These are phyloP conservation scores for Arctocebus calabarensis DNA, from an alignment of 2,797 vertebrate genomes.

Conservation along the genomic window DNA sequence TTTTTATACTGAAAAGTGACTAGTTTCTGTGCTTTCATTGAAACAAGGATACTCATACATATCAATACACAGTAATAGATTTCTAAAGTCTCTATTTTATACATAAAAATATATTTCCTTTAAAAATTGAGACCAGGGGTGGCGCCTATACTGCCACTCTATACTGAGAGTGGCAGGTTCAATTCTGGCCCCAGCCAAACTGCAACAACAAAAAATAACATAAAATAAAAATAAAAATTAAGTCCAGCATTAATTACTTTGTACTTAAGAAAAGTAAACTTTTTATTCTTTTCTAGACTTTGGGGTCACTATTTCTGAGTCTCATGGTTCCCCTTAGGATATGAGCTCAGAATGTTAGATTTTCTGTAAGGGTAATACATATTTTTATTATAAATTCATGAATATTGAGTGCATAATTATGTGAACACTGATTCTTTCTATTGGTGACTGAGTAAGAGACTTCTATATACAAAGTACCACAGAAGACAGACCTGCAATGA, in stretches of 20 bases:
- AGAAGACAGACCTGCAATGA: neutral
- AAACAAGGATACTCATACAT: neutral
- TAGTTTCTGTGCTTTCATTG: conserved; percentile 49
- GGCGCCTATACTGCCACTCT: no score
- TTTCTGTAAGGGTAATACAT: neutral
- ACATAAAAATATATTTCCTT: conserved; percentile 53
- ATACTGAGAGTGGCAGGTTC: no score
- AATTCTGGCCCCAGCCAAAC: no score
- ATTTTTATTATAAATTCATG: neutral
- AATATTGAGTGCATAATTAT: conserved; percentile 6
- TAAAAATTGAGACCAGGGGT: conserved; percentile 24
- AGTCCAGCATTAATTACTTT: neutral
- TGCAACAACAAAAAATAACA: no score
- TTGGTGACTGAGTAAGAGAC: neutral
- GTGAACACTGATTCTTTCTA: neutral
- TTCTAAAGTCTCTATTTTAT: conserved; percentile 35
- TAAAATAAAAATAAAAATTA: neutral
- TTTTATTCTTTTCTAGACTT: conserved; percentile 11
- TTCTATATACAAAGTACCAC: neutral
- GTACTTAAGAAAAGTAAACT: conserved; percentile 50
- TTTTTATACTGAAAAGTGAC: conserved; percentile 39
- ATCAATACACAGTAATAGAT: conserved; percentile 14
- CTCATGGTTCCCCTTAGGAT: neutral
- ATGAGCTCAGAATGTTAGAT: neutral
- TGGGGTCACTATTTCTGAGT: conserved; percentile 9